Evolutionary conservation across 2,797 vertebrate species (phyloP), one percentile per base, ranked within the genome.

Genomic region (Oreonectes daqikongensis): DNA sequence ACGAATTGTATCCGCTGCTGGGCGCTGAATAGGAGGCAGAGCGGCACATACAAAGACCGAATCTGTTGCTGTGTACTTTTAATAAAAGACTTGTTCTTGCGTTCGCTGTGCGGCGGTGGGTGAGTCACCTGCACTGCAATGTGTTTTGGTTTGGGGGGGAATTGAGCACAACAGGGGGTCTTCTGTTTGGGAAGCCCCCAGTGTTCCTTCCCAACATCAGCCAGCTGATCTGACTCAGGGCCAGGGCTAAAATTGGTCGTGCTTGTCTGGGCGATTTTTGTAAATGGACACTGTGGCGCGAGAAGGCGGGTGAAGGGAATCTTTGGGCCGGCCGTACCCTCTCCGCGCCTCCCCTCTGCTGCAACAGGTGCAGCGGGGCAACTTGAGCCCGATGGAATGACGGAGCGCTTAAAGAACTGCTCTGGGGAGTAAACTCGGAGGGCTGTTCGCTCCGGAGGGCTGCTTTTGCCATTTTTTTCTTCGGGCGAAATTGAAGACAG

Each of bases 121-220:
- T 44, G 38, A 73, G 72, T 69, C 72, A 73, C 76, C 72, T 78
- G 72, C 20, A 3, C 52, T 6, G 2, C 65, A 64, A 17, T 59
- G 55, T 52, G 28, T 73, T 44, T 70, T 42, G 50, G 28, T 60
- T 75, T 63, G 9, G 66, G 60, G 69, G 18, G 70, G 52, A 52
- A 65, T 60, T 81, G 40, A 18, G 63, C 8, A 30, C 66, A 78
- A 71, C 26, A 68, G 68, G 75, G 66, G 76, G 78, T 86, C 75
- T 80, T 84, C 84, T 84, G 79, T 85, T 85, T 84, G 86, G 88
- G 86, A 88, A 89, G 79, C 82, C 87, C 88, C 85, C 80, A 67
- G 57, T 71, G 61, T 69, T 79, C 32, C 14, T 46, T 81, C 72
- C 75, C 42, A 61, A 65, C 78, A 48, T 63, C 46, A 71, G 28